Evolutionary conservation across 2,797 vertebrate genomes (phyloP).

Genomic region (Poliocrania exsul): DNA sequence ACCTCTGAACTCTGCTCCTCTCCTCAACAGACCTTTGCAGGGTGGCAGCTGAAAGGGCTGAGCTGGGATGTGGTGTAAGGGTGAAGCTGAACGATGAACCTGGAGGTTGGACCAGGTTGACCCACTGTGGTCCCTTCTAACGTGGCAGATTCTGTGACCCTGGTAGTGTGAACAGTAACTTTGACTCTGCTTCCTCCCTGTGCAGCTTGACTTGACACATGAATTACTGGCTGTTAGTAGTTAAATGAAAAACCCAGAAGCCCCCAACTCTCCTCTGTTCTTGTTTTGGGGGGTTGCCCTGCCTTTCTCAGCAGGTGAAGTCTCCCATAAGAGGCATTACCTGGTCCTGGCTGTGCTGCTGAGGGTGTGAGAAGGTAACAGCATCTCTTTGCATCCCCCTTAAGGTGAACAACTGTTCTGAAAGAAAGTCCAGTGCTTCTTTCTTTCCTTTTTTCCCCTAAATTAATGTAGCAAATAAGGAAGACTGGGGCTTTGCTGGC

Average conservation of each 20-base stretch:
- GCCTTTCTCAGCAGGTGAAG: background rate
- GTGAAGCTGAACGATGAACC: background rate
- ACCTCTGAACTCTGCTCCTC: background rate
- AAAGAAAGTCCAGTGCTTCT: background rate
- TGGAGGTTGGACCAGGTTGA: background rate
- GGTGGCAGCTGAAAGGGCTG: fast-evolving
- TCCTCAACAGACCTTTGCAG: background rate
- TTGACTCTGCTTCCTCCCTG: background rate
- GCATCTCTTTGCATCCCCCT: background rate
- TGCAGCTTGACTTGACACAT: background rate
- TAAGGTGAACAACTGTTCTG: background rate
- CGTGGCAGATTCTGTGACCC: background rate
- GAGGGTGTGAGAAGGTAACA: background rate
- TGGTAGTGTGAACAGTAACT: background rate
- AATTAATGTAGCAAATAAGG: background rate
- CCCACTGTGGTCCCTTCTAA: background rate
- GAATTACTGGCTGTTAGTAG: background rate
- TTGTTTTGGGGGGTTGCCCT: background rate
- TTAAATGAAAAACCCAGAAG: background rate
- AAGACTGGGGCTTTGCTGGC: background rate
- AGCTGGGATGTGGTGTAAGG: background rate
- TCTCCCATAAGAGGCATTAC: background rate
- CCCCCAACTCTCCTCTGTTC: background rate
- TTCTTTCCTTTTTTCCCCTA: background rate
- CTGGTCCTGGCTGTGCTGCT: background rate